Conservation (phyloP, 1,140 invertebrate species). For the Penaeus chinensis region DNA sequence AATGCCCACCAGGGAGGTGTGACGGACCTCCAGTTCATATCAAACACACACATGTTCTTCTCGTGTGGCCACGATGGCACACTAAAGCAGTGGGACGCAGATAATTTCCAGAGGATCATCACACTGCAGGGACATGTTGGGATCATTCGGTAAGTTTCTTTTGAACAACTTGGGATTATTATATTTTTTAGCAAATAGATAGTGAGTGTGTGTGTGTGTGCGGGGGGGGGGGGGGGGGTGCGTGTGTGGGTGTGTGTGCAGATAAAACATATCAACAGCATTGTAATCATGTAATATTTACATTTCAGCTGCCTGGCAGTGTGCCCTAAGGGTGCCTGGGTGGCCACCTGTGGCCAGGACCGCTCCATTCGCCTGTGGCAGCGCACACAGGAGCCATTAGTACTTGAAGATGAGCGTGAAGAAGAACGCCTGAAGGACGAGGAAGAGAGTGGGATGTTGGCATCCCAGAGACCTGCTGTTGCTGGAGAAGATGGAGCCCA, state of each 20-base stretch:
- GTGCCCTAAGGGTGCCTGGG: slow-evolving; percentile 83
- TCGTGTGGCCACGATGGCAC: slow-evolving; percentile 92
- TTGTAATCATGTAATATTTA: background rate
- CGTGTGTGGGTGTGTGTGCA: too few relatives aligned
- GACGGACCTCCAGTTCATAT: slow-evolving; percentile 87
- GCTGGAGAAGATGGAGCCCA: slow-evolving; percentile 74
- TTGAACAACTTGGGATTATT: background rate
- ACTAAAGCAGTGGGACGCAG: slow-evolving; percentile 97
- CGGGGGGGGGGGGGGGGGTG: too few relatives aligned
- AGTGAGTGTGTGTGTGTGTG: background rate
- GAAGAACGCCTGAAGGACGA: slow-evolving; percentile 81
- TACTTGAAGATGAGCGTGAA: slow-evolving; percentile 93
- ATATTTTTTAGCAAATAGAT: too few relatives aligned
- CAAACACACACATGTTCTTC: slow-evolving; percentile 93
- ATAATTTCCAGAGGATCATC: slow-evolving; percentile 89
- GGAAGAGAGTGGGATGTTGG: slow-evolving; percentile 78
- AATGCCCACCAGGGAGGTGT: slow-evolving; percentile 93
- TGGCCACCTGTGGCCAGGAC: slow-evolving; percentile 89
- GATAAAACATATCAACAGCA: too few relatives aligned
- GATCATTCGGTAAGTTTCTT: slow-evolving; percentile 55
- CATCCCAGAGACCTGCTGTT: slow-evolving; percentile 69
- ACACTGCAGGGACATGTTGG: slow-evolving; percentile 78
- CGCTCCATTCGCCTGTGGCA: slow-evolving; percentile 88
- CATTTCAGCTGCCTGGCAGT: slow-evolving; percentile 74
- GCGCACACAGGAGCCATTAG: slow-evolving; percentile 87